These are phyloP conservation scores for Cichladusa arquata DNA, from an alignment of 2,113 vertebrate species.

Conservation along the genomic window DNA sequence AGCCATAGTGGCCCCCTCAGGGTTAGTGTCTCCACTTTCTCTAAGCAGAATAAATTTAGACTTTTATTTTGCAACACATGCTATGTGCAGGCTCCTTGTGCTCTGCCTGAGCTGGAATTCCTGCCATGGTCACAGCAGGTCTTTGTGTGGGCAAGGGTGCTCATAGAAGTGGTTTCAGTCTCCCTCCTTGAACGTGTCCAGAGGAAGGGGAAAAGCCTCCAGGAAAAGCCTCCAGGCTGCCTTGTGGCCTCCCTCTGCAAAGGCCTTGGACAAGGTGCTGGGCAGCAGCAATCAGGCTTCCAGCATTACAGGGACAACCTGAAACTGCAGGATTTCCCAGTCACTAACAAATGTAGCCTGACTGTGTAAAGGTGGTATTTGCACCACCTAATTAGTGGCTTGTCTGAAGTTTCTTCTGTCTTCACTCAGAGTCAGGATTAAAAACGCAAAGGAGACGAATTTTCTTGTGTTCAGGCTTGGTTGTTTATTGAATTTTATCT, in stretches of 20 bases:
- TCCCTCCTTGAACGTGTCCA: background rate
- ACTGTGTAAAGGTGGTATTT: too few species aligned
- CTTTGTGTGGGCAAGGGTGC: background rate
- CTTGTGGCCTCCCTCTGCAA: background rate
- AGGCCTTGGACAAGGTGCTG: fast-evolving
- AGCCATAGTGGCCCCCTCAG: fast-evolving
- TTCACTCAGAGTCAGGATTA: too few species aligned
- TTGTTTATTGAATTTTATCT: too few species aligned
- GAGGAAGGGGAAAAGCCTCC: background rate
- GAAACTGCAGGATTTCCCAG: background rate
- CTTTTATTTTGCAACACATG: background rate
- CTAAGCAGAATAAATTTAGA: background rate
- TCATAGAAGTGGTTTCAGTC: fast-evolving
- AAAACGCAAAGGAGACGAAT: too few species aligned
- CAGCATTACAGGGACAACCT: fast-evolving
- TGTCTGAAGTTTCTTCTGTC: too few species aligned
- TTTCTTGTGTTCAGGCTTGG: too few species aligned
- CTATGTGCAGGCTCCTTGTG: background rate
- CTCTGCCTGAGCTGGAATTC: background rate
- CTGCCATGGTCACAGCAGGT: background rate
- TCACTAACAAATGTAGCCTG: background rate
- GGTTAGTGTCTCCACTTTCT: background rate
- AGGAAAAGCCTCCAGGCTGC: background rate
- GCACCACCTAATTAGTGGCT: too few species aligned
- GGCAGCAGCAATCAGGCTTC: background rate